phyloP scores from a whole-genome alignment of 2,888 invertebrate genomes.

The Xylocampa areola region DNA sequence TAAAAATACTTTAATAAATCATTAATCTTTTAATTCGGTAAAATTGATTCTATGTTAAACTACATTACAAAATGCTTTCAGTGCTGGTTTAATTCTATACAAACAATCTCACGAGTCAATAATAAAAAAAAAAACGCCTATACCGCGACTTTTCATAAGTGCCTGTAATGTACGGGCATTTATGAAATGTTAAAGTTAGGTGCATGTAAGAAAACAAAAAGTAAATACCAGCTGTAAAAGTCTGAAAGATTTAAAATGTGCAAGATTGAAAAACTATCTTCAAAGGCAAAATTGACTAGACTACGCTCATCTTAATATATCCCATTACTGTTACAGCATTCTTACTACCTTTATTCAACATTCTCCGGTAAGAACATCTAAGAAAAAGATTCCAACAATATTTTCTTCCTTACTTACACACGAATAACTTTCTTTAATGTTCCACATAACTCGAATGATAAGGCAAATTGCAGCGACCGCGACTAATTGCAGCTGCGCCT shows the following conservation, averaged over 20 bases:
- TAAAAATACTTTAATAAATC: too few relatives aligned
- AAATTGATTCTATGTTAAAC: too few relatives aligned
- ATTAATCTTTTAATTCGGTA: too few relatives aligned
- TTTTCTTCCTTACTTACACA: slow-evolving; percentile 25
- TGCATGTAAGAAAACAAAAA: too few relatives aligned
- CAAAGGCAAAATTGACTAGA: slow-evolving; percentile 35
- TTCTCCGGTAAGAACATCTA: slow-evolving; percentile 5
- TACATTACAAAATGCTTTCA: too few relatives aligned
- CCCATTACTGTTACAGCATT: slow-evolving; percentile 27
- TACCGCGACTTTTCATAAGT: too few relatives aligned
- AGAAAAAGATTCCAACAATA: slow-evolving; percentile 38
- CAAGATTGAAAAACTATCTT: slow-evolving; percentile 19
- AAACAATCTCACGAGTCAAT: too few relatives aligned
- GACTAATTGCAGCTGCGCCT: slow-evolving; percentile 56
- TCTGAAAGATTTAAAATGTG: slow-evolving; percentile 41
- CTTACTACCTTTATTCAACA: slow-evolving; percentile 9
- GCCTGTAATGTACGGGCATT: too few relatives aligned
- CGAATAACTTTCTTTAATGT: slow-evolving; percentile 58
- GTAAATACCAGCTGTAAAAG: too few relatives aligned
- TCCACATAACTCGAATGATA: slow-evolving; percentile 63
- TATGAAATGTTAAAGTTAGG: too few relatives aligned
- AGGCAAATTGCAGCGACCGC: slow-evolving; percentile 58
- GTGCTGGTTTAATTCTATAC: too few relatives aligned
- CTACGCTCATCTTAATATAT: slow-evolving; percentile 39
- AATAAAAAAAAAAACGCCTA: too few relatives aligned